phyloP scores from a whole-genome alignment of 2,797 vertebrate species.

The Cuculus canorus region DNA sequence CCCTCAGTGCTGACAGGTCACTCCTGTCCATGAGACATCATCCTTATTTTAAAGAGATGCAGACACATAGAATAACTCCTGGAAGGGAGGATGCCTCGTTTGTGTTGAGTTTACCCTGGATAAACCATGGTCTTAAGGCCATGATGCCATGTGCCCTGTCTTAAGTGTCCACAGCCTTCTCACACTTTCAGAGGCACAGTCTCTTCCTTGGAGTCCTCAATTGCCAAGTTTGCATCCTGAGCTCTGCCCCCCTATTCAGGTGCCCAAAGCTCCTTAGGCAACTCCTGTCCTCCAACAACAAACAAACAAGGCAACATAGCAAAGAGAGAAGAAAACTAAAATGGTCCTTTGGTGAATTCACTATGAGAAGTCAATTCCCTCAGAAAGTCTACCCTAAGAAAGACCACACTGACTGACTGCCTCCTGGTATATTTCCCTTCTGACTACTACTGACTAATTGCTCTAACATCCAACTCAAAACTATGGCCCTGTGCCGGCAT shows the following conservation, averaged over 20 bases:
- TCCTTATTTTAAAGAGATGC: neutral
- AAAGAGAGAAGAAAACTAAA: neutral
- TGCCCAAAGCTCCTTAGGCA: neutral
- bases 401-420: neutral
- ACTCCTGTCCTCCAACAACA: neutral
- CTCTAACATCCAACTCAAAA: neutral
- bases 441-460: neutral
- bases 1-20: neutral
- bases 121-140: neutral
- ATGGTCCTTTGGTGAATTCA: neutral
- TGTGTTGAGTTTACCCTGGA: neutral
- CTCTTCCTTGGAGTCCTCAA: neutral
- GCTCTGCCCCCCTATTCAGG: neutral
- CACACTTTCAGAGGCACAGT: neutral
- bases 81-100: neutral
- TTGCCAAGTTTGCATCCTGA: neutral
- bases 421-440: neutral
- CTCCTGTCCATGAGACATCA: neutral
- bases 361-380: neutral
- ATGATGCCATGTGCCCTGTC: accelerated
- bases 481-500: accelerated
- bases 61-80: neutral
- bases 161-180: neutral
- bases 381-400: neutral
- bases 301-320: neutral